Base-by-base conservation (phyloP, 64 coral and sea anemone species). In the Trachythela sp. region DNA sequence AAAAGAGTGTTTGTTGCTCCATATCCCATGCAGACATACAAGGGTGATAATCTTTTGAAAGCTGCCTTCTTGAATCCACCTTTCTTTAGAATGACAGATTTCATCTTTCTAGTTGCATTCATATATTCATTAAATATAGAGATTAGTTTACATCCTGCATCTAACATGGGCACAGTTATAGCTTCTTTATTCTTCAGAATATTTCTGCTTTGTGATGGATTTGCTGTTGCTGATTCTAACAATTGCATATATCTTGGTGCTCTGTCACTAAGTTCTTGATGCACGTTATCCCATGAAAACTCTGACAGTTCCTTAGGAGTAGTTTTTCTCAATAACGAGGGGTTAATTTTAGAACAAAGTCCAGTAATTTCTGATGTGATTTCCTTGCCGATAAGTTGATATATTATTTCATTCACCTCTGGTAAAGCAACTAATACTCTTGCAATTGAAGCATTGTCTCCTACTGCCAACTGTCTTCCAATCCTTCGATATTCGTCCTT, bases 81-180 rank as follows among this genome's bases (percentile, higher is more conserved):
- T 54, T 94, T 94, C 41, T 87, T 93, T 68, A 91, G 26, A 45
- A 90, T 31, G 3, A 94, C 48, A n/a, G 45, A 71, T 67, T 90
- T 94, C 32, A 94, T 8, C 37, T 24, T 49, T 48, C 92, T 42
- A 17, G 84, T 89, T 1, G 86, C 77, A 85, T 91, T 85, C 85
- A 88, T 88, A 24, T 76, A 51, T 37, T 88, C 77, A 80, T 85
- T 94, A 84, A 94, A 94, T 31, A 94, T 77, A 11, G 92, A 84
- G 17, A 90, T 87, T 6, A 94, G 37, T 49, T 94, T 83, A 52
- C 84, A 84, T 37, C 22, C 84, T 20, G 88, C 88, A 90, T 90
- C 92, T 42, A 72, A 90, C 72, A 90, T 84, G 14, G 70, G 49
- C 31, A 54, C 48, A 36, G 52, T 31, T 8, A 90, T 4, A 48